A percentile compares a stretch with the other conserved stretches of the same genome.
Evolutionary conservation across 2,113 vertebrate genomes (phyloP).

Genomic region (Muntiacus reevesi): DNA sequence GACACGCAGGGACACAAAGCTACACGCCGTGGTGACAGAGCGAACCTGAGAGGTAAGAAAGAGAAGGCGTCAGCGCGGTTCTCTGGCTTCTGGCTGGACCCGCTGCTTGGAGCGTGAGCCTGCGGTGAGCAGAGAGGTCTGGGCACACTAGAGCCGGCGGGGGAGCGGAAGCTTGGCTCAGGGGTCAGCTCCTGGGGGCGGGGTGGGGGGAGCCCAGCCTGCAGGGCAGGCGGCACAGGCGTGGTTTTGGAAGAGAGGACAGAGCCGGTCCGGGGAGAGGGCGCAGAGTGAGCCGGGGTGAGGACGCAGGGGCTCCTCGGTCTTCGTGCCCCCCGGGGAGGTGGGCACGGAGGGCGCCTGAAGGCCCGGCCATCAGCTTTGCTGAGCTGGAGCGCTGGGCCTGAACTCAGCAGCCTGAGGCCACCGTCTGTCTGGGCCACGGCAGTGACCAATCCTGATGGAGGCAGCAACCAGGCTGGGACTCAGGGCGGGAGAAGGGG

Average conservation of each 20-base stretch:
- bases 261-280: too few relatives aligned
- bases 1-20: neutral
- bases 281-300: rapidly evolving
- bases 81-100: neutral
- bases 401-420: neutral
- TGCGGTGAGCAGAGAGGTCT: neutral
- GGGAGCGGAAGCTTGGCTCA: rapidly evolving
- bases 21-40: rapidly evolving
- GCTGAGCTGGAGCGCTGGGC: neutral
- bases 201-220: neutral
- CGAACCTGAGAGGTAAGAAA: neutral
- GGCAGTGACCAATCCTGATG: rapidly evolving
- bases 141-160: rapidly evolving
- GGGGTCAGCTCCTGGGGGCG: neutral
- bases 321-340: rapidly evolving
- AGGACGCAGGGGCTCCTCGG: rapidly evolving
- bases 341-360: rapidly evolving
- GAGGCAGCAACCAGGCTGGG: neutral
- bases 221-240: rapidly evolving
- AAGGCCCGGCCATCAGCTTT: neutral
- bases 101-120: rapidly evolving
- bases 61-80: rapidly evolving
- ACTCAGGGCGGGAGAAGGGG: too few relatives aligned
- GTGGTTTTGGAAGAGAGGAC: neutral
- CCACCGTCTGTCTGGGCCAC: neutral